A percentile compares a stretch with the other conserved stretches of the same genome.
Conservation (phyloP, 2,797 vertebrate genomes). For the Australoheros facetus region DNA sequence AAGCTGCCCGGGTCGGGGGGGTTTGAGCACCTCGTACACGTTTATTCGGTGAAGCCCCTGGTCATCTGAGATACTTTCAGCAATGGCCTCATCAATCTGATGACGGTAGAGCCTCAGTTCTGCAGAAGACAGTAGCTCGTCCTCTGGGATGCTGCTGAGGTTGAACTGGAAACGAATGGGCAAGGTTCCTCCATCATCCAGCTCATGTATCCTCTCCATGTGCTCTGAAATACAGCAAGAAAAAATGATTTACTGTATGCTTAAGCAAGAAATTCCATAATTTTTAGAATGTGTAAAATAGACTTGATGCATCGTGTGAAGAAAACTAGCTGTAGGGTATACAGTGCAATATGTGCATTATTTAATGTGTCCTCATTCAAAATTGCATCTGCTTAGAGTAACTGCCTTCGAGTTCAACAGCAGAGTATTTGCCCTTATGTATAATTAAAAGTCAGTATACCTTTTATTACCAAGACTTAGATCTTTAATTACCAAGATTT, state of each 20-base stretch:
- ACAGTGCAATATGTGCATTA: neutral
- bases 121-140: slow-evolving; percentile 94
- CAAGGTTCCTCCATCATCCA: slow-evolving; percentile 62
- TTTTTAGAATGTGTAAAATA: neutral
- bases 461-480: neutral
- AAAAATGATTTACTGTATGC: neutral
- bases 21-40: slow-evolving; percentile 96
- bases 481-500: too few species aligned
- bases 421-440: neutral
- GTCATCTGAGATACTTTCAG: slow-evolving; percentile 62
- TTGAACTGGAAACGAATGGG: slow-evolving; percentile 94
- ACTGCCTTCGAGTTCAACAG: neutral
- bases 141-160: slow-evolving; percentile 95
- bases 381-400: neutral
- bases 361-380: neutral
- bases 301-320: neutral
- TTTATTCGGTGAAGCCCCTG: slow-evolving; percentile 93
- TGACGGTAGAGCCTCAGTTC: slow-evolving; percentile 94
- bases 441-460: neutral
- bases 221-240: slow-evolving; percentile 82
- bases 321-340: neutral
- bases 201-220: slow-evolving; percentile 81
- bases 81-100: slow-evolving; percentile 82
- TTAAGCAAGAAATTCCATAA: neutral
- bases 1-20: slow-evolving; percentile 83